Conservation (phyloP, 2,113 vertebrate genomes). For the Poeciliopsis retropinna region DNA sequence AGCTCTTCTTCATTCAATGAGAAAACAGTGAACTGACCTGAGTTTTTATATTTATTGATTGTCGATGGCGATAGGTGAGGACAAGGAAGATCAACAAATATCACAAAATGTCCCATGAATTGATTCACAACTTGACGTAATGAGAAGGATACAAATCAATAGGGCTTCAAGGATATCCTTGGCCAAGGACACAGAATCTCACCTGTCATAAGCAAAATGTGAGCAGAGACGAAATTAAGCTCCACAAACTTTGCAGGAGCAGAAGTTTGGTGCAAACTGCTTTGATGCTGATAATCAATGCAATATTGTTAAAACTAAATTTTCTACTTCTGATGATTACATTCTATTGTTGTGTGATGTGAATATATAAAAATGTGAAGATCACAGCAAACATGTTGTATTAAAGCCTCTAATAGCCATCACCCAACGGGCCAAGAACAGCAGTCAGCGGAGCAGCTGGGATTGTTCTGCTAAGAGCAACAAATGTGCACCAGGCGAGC, state of each 20-base stretch:
- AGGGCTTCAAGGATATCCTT: slow-evolving; percentile 12
- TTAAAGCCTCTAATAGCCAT: slow-evolving; percentile 11
- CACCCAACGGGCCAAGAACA: slow-evolving; percentile 14
- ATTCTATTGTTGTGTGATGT: slow-evolving; percentile 13
- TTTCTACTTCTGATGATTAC: not conserved
- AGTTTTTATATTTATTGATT: slow-evolving; percentile 5
- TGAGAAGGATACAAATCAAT: slow-evolving; percentile 11
- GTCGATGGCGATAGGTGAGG: not conserved
- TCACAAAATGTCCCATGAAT: slow-evolving; percentile 8
- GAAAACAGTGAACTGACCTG: not conserved
- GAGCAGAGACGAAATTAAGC: not conserved
- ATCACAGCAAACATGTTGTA: slow-evolving; percentile 1
- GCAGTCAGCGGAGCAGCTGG: slow-evolving; percentile 24
- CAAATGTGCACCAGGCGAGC: slow-evolving; percentile 25
- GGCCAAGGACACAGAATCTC: slow-evolving; percentile 6
- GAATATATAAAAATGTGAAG: slow-evolving; percentile 4
- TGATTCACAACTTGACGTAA: slow-evolving; percentile 6
- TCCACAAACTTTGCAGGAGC: slow-evolving; percentile 12
- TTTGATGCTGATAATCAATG: slow-evolving; percentile 1
- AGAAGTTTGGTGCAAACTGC: slow-evolving; percentile 8
- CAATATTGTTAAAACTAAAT: not conserved
- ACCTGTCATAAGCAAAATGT: slow-evolving; percentile 15
- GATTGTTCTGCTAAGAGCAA: slow-evolving; percentile 22
- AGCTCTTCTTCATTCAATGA: not conserved
- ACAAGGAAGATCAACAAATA: slow-evolving; percentile 4